phyloP scores from a whole-genome alignment of 2,113 vertebrate genomes.

The Willisornis vidua region DNA sequence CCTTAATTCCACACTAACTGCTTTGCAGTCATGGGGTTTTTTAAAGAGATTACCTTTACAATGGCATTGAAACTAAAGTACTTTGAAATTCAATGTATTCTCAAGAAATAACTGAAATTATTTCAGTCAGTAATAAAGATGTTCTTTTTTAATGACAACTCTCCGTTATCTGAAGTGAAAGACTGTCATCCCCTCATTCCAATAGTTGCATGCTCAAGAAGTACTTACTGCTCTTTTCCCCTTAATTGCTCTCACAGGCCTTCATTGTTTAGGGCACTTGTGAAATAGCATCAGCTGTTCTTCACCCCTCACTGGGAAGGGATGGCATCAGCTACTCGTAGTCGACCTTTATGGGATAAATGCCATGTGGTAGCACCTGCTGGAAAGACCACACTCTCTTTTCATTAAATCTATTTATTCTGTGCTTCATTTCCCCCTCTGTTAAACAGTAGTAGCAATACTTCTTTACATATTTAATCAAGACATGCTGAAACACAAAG shows the following conservation, averaged over 20 bases:
- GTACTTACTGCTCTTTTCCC: not conserved
- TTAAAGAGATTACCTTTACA: not conserved
- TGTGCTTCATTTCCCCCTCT: not conserved
- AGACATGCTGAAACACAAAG: not conserved
- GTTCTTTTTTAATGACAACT: not conserved
- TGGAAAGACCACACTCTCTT: not conserved
- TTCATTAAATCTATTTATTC: not conserved
- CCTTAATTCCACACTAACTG: not conserved
- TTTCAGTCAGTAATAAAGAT: not conserved
- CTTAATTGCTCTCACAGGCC: not conserved
- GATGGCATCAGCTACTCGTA: not conserved
- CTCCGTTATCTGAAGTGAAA: not conserved
- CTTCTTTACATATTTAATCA: not conserved
- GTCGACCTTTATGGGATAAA: not conserved
- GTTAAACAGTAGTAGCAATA: not conserved
- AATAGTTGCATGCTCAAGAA: not conserved
- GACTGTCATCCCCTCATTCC: not conserved
- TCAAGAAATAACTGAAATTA: not conserved
- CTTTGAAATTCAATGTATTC: not conserved
- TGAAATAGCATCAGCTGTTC: not conserved
- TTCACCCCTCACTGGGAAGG: not conserved
- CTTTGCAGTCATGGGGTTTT: not conserved
- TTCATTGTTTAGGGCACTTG: rapidly evolving
- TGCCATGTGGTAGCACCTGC: not conserved
- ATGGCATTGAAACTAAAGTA: not conserved